Percentiles rank a stretch among this genome's conserved stretches.
These are phyloP conservation scores for Vireo griseus DNA, from an alignment of 2,797 vertebrate genomes.

Conservation along the genomic window DNA sequence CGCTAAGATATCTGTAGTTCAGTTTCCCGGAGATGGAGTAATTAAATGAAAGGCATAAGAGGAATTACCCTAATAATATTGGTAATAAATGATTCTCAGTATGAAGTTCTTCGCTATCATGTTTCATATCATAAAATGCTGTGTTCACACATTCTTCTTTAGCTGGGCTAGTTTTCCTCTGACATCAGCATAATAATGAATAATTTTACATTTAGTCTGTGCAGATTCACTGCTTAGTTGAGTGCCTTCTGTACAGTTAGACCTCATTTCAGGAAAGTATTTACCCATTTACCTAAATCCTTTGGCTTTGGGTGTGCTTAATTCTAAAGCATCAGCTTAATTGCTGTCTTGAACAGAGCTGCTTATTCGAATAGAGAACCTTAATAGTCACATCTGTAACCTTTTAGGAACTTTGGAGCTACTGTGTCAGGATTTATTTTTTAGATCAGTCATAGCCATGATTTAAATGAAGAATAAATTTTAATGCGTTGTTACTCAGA, in stretches of 20 bases:
- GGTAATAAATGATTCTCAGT: constrained; percentile 9
- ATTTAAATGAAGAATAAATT: constrained; percentile 40
- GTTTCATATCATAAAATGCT: not conserved
- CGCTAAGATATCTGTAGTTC: not conserved
- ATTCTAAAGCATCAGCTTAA: constrained; percentile 7
- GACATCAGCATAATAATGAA: constrained; percentile 28
- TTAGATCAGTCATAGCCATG: constrained; percentile 7
- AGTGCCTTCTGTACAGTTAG: not conserved
- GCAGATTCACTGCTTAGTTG: constrained; percentile 28
- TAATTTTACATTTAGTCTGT: constrained; percentile 42
- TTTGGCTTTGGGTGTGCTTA: not conserved
- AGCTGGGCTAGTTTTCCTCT: constrained; percentile 21
- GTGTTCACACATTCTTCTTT: constrained; percentile 18
- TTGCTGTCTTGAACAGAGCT: not conserved
- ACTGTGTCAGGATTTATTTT: constrained; percentile 16
- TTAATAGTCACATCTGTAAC: not conserved
- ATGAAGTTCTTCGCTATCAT: not conserved
- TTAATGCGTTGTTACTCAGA: not conserved
- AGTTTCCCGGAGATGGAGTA: not conserved
- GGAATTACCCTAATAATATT: constrained; percentile 26
- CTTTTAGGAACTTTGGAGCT: constrained; percentile 22
- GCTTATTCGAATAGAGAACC: not conserved
- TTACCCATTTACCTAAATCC: not conserved
- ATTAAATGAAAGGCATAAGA: constrained; percentile 38
- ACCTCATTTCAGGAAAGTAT: not conserved